Base-by-base conservation (phyloP, 1,140 invertebrate genomes). In the Zaprionus capensis region DNA sequence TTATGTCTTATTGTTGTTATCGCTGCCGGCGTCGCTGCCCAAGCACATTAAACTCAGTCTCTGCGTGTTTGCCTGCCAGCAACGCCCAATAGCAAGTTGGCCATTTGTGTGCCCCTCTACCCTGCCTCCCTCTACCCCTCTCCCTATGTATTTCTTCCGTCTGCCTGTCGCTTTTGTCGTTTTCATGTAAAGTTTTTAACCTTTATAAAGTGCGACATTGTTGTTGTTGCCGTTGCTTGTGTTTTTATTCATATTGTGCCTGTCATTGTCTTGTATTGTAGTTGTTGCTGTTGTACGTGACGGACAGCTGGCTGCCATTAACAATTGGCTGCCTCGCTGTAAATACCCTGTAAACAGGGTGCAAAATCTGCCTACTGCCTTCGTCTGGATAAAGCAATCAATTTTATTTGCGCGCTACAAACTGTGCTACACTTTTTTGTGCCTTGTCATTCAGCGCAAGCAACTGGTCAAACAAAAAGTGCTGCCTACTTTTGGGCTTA, bases 181-280 rank as follows among this genome's bases (percentile, higher is more conserved):
- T 77, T 85, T 65, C 46, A 61, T 68, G 79, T 77, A 71, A 87
- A 86, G 80, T 82, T 83, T 61, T 80, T 82, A 75, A 71, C 83
- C 73, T 80, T 80, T 88, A 78, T 78, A 71, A 73, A 80, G 77
- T 82, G 69, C 57, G 72, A 68, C 71, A 58, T 70, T 72, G 61
- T 22, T 77, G 59, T 49, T 74, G 34, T 66, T 64, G 53, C 44
- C 49, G 36, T 12, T 58, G 17, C 34, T 56, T 31, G 28, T 17
- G 56, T 38, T 63, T 62, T 44, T 46, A 58, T 34, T 58, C 36
- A 20, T 22, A n/a, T 26, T 51, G 56, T 70, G 59, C n/a, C 24
- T 59, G 31, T 38, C 57, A 59, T 59, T 59, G 17, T 34, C 31
- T 34, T 34, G 31, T 34, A 34, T 34, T 34, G 31, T 34, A 34